phyloP scores from a whole-genome alignment of 2,888 invertebrate genomes.

The Leistus spinibarbis region DNA sequence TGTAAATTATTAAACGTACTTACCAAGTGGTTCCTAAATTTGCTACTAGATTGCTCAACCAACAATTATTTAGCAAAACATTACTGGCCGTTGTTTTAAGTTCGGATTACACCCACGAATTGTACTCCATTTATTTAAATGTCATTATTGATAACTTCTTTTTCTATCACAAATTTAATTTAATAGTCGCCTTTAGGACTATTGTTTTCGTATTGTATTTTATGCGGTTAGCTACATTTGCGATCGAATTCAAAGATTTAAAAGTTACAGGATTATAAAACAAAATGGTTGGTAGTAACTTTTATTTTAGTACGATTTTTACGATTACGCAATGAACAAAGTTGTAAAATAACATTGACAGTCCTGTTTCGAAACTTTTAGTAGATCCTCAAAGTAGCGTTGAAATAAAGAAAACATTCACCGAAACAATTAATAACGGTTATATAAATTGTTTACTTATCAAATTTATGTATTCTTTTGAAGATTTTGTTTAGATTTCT shows the following conservation, averaged over 20 bases:
- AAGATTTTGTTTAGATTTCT: background rate
- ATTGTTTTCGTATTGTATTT: background rate
- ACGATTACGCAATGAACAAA: slow-evolving; percentile 16
- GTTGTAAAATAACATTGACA: slow-evolving; percentile 21
- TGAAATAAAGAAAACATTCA: slow-evolving; percentile 1
- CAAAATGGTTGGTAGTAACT: slow-evolving; percentile 13
- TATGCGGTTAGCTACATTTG: background rate
- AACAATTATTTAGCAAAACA: too few relatives aligned
- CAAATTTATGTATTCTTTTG: background rate
- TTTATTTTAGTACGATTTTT: slow-evolving; percentile 17
- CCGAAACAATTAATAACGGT: background rate
- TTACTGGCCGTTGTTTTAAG: too few relatives aligned
- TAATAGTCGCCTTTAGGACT: background rate
- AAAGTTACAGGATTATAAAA: background rate
- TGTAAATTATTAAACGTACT: too few relatives aligned
- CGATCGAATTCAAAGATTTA: background rate
- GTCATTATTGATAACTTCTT: too few relatives aligned
- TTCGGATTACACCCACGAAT: too few relatives aligned
- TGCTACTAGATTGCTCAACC: too few relatives aligned
- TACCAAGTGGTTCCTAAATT: too few relatives aligned
- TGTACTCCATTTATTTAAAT: too few relatives aligned
- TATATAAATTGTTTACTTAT: background rate
- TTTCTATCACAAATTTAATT: too few relatives aligned
- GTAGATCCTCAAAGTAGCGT: background rate
- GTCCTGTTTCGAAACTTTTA: background rate